These are phyloP conservation scores for Cetonia aurata DNA, from an alignment of 2,888 invertebrate genomes.

Conservation along the genomic window DNA sequence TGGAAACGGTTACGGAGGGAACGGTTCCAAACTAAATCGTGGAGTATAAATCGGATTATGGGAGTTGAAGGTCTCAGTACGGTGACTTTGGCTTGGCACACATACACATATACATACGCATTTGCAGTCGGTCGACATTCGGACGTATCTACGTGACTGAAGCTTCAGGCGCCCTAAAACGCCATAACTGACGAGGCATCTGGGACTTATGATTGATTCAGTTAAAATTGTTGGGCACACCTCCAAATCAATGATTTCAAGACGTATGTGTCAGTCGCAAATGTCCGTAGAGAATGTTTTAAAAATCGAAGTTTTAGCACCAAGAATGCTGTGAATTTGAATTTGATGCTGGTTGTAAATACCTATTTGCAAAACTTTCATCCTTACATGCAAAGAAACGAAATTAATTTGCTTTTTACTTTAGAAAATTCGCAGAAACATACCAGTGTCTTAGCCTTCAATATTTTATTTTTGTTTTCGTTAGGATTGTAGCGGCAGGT, in stretches of 20 bases:
- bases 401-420: no score
- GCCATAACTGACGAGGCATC: constrained; percentile 38
- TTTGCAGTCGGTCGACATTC: constrained; percentile 24
- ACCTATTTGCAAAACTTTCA: no score
- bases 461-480: no score
- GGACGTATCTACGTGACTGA: constrained; percentile 38
- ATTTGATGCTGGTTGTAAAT: no score
- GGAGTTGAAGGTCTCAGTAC: constrained; percentile 28
- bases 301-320: no score
- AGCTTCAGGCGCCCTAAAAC: constrained; percentile 14
- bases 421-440: no score
- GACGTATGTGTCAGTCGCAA: constrained; percentile 1
- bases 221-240: constrained; percentile 38
- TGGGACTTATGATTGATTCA: constrained; percentile 39
- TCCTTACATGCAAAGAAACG: no score
- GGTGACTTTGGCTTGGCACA: constrained; percentile 29
- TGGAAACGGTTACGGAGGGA: constrained; percentile 3
- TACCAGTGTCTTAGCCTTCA: no score
- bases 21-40: constrained; percentile 31
- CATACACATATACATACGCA: background rate
- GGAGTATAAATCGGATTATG: constrained; percentile 37
- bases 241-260: constrained; percentile 18
- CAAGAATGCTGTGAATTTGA: no score
- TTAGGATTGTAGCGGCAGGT: no score
- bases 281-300: no score